Evolutionary conservation across 2,113 vertebrate genomes (phyloP), one percentile per base, ranked within the genome.

Genomic region (Ochotona curzoniae): DNA sequence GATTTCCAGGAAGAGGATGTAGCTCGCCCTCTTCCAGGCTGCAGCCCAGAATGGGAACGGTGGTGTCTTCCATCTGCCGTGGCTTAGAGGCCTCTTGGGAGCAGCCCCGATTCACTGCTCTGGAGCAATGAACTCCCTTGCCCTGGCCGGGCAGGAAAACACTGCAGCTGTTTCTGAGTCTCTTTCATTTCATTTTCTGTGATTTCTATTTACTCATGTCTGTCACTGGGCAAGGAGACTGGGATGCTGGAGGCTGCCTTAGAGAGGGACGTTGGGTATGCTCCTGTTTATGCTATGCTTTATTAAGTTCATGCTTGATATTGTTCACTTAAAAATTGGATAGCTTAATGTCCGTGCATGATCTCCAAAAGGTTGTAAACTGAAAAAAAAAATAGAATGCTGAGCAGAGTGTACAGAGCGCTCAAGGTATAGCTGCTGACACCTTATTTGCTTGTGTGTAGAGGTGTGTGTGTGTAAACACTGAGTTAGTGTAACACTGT

Each of bases 41-140:
- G 26, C 38, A 86, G 35, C 10, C 1, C 2, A 20, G 18, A 61
- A 30, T 3, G 25, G 38, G 18, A 4, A 6, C 2, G 54, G 54
- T 2, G 1, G 1, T 25, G 26, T 9, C 57, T 23, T 9, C 70
- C 66, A 2, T 23, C 11, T 15, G 54, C 30, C n/a, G 8, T 8
- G 4, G 61, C 17, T 13, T 20, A 76, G 64, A 81, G 20, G 67
- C 54, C 9, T 10, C 25, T 38, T 12, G 38, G 63, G 25, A 28
- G 5, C n/a, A 13, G 20, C 9, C 13, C 1, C 0, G 7, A 30
- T 26, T 38, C 38, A 67, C 61, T 8, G n/a, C 7, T 10, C 10
- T 25, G 14, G 47, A 67, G 54, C 75, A 57, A 26, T 8, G 7
- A 47, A 30, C 4, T 9, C 8, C 7, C n/a, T 13, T 35, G 61